These are phyloP conservation scores for Eupithecia dodoneata DNA, from an alignment of 2,888 invertebrate species.

Conservation along the genomic window DNA sequence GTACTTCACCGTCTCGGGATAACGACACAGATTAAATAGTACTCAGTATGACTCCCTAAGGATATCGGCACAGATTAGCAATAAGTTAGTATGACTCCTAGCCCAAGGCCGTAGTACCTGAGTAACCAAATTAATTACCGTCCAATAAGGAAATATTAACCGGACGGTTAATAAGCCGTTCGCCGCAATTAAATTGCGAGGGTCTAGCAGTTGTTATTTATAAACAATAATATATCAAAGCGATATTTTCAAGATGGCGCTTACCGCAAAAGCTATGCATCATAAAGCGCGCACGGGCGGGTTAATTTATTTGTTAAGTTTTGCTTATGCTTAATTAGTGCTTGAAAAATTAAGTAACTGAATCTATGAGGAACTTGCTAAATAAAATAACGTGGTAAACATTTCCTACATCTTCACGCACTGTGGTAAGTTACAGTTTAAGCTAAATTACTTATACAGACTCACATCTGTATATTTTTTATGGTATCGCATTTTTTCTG, in stretches of 20 bases:
- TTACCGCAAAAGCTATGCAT: conserved; percentile 69
- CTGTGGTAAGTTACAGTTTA: not conserved
- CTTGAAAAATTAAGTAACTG: not conserved
- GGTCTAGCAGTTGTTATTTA: conserved; percentile 80
- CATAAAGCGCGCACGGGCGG: conserved; percentile 49
- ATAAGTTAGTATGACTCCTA: conserved; percentile 8
- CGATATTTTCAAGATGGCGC: conserved; percentile 82
- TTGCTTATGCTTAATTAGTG: conserved; percentile 10
- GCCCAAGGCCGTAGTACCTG: conserved; percentile 71
- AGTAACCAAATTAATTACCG: conserved; percentile 82
- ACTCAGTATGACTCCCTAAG: conserved; percentile 5
- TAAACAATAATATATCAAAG: conserved; percentile 84
- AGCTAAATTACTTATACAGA: not conserved
- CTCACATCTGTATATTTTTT: not conserved
- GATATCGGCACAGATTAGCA: conserved; percentile 19
- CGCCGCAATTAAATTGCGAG: conserved; percentile 82
- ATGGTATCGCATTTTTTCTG: too few species aligned
- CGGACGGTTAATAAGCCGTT: conserved; percentile 82
- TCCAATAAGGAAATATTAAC: conserved; percentile 82
- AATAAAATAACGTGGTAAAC: not conserved
- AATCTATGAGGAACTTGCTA: not conserved
- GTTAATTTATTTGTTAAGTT: conserved; percentile 41
- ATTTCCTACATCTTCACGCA: not conserved
- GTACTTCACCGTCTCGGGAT: not conserved
- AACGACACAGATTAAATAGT: not conserved